Conservation (phyloP, 2,888 invertebrate species). For the Protophormia terraenovae region DNA sequence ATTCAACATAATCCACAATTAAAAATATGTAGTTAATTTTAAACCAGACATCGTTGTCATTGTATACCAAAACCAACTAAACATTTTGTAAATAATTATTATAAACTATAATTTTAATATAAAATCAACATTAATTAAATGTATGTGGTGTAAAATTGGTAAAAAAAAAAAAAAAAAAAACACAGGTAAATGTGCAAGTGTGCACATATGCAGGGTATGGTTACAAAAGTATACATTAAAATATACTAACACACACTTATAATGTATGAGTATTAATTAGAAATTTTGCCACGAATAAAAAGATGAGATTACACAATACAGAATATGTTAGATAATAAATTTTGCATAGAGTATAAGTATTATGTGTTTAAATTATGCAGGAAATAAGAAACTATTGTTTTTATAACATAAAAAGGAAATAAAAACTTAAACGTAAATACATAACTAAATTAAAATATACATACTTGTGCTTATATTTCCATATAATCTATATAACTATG, state of each 20-base stretch:
- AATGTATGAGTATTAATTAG: constrained; percentile 25
- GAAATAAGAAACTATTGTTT: background rate
- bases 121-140: constrained; percentile 39
- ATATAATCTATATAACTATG: no score
- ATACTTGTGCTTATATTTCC: background rate
- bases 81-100: background rate
- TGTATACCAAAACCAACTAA: background rate
- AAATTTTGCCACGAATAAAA: background rate
- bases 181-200: background rate
- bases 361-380: background rate
- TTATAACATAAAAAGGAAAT: background rate
- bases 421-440: background rate
- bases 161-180: background rate
- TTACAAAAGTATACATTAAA: background rate
- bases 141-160: background rate
- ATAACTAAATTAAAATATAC: no score
- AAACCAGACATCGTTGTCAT: no score
- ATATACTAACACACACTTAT: background rate
- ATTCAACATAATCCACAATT: background rate
- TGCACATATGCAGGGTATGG: background rate
- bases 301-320: background rate
- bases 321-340: constrained; percentile 22
- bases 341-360: constrained; percentile 30
- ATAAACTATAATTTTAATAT: background rate
- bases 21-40: background rate